Conservation (phyloP, 2,113 vertebrate genomes). For the Cottus gobio region DNA sequence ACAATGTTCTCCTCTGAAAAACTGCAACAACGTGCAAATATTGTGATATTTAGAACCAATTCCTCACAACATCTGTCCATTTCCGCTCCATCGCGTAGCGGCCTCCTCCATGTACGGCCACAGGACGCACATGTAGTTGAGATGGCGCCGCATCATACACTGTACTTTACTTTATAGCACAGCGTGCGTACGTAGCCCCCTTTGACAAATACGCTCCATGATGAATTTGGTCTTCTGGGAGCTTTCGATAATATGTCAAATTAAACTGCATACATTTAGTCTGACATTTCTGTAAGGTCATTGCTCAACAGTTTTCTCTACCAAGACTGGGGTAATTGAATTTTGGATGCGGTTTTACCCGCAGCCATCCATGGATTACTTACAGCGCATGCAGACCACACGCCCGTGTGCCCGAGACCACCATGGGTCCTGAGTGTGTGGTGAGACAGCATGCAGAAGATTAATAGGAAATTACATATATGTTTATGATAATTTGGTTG, state of each 20-base stretch:
- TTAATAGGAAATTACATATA: slow-evolving; percentile 36
- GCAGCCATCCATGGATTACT: slow-evolving; percentile 63
- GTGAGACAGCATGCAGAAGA: slow-evolving; percentile 9
- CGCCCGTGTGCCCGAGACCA: slow-evolving; percentile 12
- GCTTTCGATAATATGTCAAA: slow-evolving; percentile 66
- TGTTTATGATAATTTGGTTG: slow-evolving; percentile 13
- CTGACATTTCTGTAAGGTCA: slow-evolving; percentile 75
- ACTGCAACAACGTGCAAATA: neutral
- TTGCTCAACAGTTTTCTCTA: slow-evolving; percentile 63
- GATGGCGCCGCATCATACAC: slow-evolving; percentile 3
- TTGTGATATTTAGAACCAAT: too few species aligned
- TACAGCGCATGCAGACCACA: slow-evolving; percentile 28
- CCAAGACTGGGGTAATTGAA: slow-evolving; percentile 70
- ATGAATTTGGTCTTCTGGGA: slow-evolving; percentile 52
- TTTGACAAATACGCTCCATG: slow-evolving; percentile 52
- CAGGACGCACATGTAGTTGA: neutral
- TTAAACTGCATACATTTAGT: slow-evolving; percentile 67
- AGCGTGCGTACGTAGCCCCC: neutral
- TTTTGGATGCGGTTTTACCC: slow-evolving; percentile 63
- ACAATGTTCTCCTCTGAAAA: neutral
- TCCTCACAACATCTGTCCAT: neutral
- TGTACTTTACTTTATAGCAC: neutral
- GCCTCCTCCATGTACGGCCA: neutral
- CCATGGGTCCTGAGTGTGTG: slow-evolving; percentile 1
- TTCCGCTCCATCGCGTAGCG: too few species aligned